These are phyloP conservation scores for Serrognathus titanus DNA, from an alignment of 2,888 invertebrate genomes.

Conservation along the genomic window DNA sequence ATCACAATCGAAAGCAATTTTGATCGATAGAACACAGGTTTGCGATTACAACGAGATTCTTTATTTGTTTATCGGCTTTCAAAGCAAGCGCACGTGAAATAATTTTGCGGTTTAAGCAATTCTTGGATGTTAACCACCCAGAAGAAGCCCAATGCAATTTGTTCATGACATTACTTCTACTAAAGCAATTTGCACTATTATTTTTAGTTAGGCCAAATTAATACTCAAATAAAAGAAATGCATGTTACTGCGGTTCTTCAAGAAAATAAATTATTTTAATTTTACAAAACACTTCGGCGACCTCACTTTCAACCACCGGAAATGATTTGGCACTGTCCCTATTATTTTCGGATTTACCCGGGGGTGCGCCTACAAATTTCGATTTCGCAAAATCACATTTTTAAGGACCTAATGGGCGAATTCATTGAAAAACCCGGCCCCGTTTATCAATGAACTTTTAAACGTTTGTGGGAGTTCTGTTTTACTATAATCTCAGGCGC, in stretches of 20 bases:
- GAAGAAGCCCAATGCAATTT: no score
- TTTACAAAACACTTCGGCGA: background rate
- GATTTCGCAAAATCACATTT: background rate
- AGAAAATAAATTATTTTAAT: background rate
- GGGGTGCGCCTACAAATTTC: background rate
- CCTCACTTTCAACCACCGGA: background rate
- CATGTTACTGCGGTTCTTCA: no score
- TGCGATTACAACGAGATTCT: constrained; percentile 27
- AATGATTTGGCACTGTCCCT: background rate
- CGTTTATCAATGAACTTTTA: background rate
- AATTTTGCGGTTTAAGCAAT: constrained; percentile 25
- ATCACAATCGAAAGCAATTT: no score
- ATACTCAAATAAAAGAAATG: no score
- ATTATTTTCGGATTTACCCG: background rate
- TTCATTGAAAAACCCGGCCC: background rate
- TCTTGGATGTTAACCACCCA: no score
- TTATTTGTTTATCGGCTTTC: constrained; percentile 29
- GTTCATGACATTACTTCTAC: no score
- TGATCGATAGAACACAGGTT: no score
- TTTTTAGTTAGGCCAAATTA: no score
- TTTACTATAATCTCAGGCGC: background rate
- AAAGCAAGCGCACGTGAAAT: constrained; percentile 28
- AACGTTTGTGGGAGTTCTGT: background rate
- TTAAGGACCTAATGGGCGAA: background rate
- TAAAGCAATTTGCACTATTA: no score